A percentile compares a stretch with the other conserved stretches of the same genome.
Conservation (phyloP, 2,797 vertebrate genomes). For the Spea hammondii region DNA sequence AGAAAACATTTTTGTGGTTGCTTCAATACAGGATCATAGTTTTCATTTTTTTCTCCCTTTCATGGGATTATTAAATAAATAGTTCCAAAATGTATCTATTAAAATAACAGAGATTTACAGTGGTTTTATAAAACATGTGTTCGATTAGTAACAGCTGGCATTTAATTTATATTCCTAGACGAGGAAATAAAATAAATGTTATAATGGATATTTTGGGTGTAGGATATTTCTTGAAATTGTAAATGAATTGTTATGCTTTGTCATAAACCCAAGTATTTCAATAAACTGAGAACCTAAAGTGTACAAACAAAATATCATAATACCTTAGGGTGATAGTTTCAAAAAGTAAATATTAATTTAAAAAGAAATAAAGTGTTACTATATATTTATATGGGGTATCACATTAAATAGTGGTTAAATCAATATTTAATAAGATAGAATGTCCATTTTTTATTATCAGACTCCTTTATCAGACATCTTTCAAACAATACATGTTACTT, state of each 20-base stretch:
- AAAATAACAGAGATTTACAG: too few species aligned
- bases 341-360: constrained; percentile 39
- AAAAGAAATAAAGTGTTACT: constrained; percentile 23
- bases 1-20: too few species aligned
- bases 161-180: too few species aligned
- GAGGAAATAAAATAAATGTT: too few species aligned
- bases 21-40: too few species aligned
- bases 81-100: too few species aligned
- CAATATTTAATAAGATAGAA: constrained; percentile 22
- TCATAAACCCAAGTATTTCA: constrained; percentile 16
- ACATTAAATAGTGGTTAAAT: constrained; percentile 11
- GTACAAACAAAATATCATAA: constrained; percentile 9
- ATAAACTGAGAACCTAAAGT: constrained; percentile 8
- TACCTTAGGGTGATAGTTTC: constrained; percentile 19
- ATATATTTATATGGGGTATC: constrained; percentile 11
- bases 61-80: too few species aligned
- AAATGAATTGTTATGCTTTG: constrained; percentile 11
- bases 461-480: not conserved
- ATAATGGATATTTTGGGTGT: not conserved
- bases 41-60: too few species aligned
- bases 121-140: too few species aligned
- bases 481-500: constrained; percentile 6
- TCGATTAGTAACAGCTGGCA: too few species aligned
- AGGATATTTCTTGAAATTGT: not conserved
- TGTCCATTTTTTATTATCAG: not conserved